Percentiles rank a stretch among this genome's conserved stretches.
phyloP scores from a whole-genome alignment of 2,113 vertebrate genomes.

The Epinephelus lanceolatus region DNA sequence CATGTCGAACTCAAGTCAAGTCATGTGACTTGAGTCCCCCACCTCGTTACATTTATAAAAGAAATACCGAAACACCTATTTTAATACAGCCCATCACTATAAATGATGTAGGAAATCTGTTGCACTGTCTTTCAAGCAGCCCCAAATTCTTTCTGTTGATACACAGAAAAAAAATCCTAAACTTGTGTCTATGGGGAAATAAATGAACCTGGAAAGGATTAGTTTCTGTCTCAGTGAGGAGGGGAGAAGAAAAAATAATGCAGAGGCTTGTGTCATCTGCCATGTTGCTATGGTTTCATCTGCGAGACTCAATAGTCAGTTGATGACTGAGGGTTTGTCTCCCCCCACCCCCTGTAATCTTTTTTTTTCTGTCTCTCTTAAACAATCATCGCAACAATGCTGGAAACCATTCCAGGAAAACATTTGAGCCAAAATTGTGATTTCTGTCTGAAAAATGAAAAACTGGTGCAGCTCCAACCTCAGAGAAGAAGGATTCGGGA shows the following conservation, averaged over 20 bases:
- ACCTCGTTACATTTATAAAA: not conserved
- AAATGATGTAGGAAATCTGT: not conserved
- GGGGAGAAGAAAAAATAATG: not conserved
- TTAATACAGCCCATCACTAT: not conserved
- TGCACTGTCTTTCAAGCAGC: not conserved
- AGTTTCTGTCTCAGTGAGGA: constrained; percentile 16
- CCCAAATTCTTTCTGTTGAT: constrained; percentile 4
- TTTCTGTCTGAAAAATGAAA: constrained; percentile 4
- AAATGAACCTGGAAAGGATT: constrained; percentile 31
- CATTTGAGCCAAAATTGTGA: not conserved
- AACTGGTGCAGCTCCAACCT: not conserved
- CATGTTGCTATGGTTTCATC: constrained; percentile 41
- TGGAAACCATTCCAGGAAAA: not conserved
- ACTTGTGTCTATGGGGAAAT: constrained; percentile 24
- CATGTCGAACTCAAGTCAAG: no score
- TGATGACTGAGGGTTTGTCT: constrained; percentile 14
- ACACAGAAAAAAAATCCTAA: not conserved
- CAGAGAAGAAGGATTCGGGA: not conserved
- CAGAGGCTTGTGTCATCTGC: not conserved
- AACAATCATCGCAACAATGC: not conserved
- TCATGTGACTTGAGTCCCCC: no score
- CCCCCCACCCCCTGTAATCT: not conserved
- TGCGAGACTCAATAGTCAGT: constrained; percentile 1
- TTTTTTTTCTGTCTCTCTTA: not conserved
- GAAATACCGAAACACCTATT: not conserved